Conservation (phyloP, 2,888 invertebrate species). For the Chromoteleia sp. region DNA sequence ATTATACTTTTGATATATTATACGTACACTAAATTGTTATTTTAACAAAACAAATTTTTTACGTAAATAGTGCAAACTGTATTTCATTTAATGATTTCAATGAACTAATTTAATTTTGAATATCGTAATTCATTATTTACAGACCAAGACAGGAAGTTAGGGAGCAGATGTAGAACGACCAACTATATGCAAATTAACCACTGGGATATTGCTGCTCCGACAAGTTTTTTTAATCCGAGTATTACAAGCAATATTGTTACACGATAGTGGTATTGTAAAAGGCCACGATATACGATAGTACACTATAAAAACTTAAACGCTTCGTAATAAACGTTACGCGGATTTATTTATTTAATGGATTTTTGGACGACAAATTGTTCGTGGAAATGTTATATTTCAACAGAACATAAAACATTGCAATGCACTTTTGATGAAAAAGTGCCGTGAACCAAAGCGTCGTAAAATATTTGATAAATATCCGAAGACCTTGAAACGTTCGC, state of each 20-base stretch:
- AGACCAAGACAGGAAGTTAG: not conserved
- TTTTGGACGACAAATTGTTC: not conserved
- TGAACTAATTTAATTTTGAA: not conserved
- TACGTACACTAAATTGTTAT: too few species aligned
- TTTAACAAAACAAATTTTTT: too few species aligned
- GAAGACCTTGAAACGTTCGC: constrained; percentile 3
- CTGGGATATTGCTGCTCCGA: constrained; percentile 15
- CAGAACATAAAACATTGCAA: constrained; percentile 10
- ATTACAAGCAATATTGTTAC: constrained; percentile 17
- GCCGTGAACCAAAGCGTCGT: constrained; percentile 16
- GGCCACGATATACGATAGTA: not conserved
- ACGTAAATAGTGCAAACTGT: too few species aligned
- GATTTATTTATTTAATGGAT: constrained; percentile 17
- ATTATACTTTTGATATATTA: too few species aligned
- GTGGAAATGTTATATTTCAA: too few species aligned
- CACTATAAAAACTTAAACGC: too few species aligned
- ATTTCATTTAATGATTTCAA: too few species aligned
- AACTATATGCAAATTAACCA: constrained; percentile 40
- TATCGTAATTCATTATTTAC: not conserved
- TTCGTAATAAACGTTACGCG: not conserved
- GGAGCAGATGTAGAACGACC: constrained; percentile 10
- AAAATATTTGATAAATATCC: constrained; percentile 28
- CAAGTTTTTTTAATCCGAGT: constrained; percentile 18
- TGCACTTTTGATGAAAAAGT: constrained; percentile 5
- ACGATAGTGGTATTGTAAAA: constrained; percentile 3